phyloP scores from a whole-genome alignment of 2,888 invertebrate species.

The Meteorus cinctellus region DNA sequence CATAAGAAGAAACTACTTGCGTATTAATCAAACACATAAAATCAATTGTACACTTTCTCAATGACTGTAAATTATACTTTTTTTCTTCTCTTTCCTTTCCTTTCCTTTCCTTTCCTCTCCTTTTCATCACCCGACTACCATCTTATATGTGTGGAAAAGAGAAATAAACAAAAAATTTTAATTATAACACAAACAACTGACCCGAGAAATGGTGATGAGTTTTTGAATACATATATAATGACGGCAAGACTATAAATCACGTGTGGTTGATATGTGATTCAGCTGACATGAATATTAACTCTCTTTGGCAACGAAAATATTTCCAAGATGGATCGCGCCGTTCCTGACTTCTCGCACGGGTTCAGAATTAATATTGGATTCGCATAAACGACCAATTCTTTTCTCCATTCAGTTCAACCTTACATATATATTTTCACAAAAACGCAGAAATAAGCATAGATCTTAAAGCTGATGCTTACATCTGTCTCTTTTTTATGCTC shows the following conservation, averaged over 20 bases:
- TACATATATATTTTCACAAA: no score
- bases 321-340: conserved; percentile 47
- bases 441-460: no score
- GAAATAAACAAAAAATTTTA: background rate
- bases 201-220: background rate
- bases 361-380: conserved; percentile 49
- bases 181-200: background rate
- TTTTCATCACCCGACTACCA: no score
- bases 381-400: conserved; percentile 39
- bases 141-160: no score
- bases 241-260: background rate
- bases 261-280: no score
- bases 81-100: no score
- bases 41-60: no score
- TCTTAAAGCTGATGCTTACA: no score
- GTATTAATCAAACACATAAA: background rate
- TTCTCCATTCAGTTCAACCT: background rate
- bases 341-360: conserved; percentile 47
- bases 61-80: no score
- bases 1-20: background rate
- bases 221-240: background rate
- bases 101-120: no score
- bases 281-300: background rate
- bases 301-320: conserved; percentile 34
- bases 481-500: no score